A percentile compares a stretch with the other conserved stretches of the same genome.
Conservation (phyloP, 2,888 invertebrate genomes). For the Nemotelus nigrinus region DNA sequence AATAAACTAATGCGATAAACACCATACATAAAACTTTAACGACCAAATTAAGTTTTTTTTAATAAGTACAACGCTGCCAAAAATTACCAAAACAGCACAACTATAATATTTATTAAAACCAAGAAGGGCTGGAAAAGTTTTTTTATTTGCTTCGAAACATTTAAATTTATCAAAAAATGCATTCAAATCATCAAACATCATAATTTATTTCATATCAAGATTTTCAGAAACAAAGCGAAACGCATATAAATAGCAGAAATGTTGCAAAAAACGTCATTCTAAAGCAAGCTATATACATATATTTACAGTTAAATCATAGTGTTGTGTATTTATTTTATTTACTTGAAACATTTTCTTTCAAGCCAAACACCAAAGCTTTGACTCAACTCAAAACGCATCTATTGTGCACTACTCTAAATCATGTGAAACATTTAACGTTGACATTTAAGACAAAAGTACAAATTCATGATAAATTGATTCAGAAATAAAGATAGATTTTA, state of each 20-base stretch:
- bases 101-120: slow-evolving; percentile 5
- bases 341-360: slow-evolving; percentile 8
- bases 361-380: slow-evolving; percentile 25
- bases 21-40: slow-evolving; percentile 27
- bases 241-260: neutral
- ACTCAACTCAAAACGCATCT: neutral
- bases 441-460: neutral
- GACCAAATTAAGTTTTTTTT: neutral
- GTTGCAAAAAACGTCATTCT: neutral
- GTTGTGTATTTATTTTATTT: slow-evolving; percentile 18
- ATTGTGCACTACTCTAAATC: slow-evolving; percentile 10
- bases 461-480: too few relatives aligned
- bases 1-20: slow-evolving; percentile 1
- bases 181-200: neutral
- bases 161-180: slow-evolving; percentile 9
- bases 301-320: neutral
- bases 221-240: neutral
- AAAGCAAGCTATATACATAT: slow-evolving; percentile 21
- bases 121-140: slow-evolving; percentile 46
- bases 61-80: neutral
- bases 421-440: slow-evolving; percentile 2
- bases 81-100: slow-evolving; percentile 18
- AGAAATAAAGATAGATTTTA: neutral
- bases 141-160: slow-evolving; percentile 43
- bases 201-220: neutral